Base-by-base conservation (phyloP, 1,140 invertebrate genomes). In the Druon quercuslanigerum region DNA sequence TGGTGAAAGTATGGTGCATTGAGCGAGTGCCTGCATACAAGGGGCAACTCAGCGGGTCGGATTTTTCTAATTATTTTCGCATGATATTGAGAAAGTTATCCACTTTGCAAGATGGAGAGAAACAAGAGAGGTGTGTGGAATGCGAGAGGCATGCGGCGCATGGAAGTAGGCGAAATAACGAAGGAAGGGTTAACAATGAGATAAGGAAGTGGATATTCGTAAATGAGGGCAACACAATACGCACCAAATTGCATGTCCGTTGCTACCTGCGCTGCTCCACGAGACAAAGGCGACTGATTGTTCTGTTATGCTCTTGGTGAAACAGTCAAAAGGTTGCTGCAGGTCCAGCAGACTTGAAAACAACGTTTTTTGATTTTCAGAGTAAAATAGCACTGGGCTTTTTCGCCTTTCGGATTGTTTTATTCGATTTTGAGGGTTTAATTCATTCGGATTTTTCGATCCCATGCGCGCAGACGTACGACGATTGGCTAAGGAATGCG, bases 1-100 rank as follows among this genome's bases (percentile, higher is more conserved):
- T 87, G 73, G 72, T 19, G 50, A 74, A 73, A 52, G 54, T 56
- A 57, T 20, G 46, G 11, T 19, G 71, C 46, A 71, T 17, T 56
- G 16, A 46, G 40, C 40, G 7, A 11, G 7, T 9, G 40, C 25
- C 25, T 46, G 40, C 7, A 7, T 46, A 11, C 40, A 46, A 46
- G 7, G 8, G 40, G 40, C 40, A 46, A 46, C 6, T 20, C n/a
- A 40, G 25, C n/a, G 17, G 20, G 17, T 7, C 33, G 13, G 60
- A 66, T 46, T 66, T 66, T 66, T 66, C 25, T 40, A 8, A 66
- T 66, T 66, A 7, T 66, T 66, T 33, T 33, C 25, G 5, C 25
- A 33, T 33, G 25, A 5, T 4, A n/a, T 8, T n/a, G 52, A 54
- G 60, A 33, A 66, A 66, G 60, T 66, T 5, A n/a, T 19, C n/a